Evolutionary conservation across 2,797 vertebrate genomes (phyloP), one percentile per base, ranked within the genome.

Genomic region (Arctocebus calabarensis): DNA sequence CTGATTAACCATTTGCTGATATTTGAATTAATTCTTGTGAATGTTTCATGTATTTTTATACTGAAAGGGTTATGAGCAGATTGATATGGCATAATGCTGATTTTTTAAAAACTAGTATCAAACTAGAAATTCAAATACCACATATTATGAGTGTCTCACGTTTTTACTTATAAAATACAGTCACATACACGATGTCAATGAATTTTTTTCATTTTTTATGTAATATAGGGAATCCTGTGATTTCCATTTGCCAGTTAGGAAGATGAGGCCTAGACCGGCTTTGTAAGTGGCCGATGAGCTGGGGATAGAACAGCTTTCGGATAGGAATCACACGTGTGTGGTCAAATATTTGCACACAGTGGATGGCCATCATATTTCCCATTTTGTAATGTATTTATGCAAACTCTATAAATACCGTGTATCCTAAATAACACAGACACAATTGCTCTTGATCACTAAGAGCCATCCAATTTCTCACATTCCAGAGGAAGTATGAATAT

Each of bases 71-170:
- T 82, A 85, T 2, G 3, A 40, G 62, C 71, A 84, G 64, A 85
- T 82, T 61, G 74, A 1, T 27, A 45, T 27, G 68, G 85, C n/a
- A 77, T 34, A 84, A 64, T 79, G 59, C n/a, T 32, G 64, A 90
- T 71, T 75, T 61, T 57, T 86, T 37, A 43, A 94, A 83, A 90
- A 70, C 25, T 40, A 52, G 16, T 52, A 82, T 83, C 57, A 93
- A 74, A 66, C 29, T 12, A 89, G 61, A 75, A 81, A 88, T 77
- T 68, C 87, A 83, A 92, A 64, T 52, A 4, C 48, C 48, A 52
- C 14, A 52, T 34, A 75, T 27, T 40, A 7, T 3, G 22, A 84
- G 5, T 4, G 48, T 71, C 29, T 93, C 32, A 2, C 57, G 57
- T 91, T 61, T 59, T 64, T 25, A 45, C 19, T 78, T 4, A n/a